These are phyloP conservation scores for Dolichopus griseipennis DNA, from an alignment of 2,888 invertebrate species.

Conservation along the genomic window DNA sequence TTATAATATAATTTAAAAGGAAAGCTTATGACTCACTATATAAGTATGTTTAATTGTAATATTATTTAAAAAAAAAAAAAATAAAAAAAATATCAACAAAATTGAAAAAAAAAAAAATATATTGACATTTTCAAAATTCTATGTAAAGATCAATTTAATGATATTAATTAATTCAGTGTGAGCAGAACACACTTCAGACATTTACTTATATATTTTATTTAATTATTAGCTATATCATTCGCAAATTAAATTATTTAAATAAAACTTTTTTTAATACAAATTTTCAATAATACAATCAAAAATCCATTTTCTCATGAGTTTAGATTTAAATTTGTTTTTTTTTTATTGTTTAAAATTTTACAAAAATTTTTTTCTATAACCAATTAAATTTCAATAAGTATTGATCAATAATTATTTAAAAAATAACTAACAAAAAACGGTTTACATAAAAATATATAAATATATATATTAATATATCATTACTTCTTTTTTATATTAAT, in stretches of 20 bases:
- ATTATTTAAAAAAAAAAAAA: background rate
- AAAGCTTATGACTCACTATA: background rate
- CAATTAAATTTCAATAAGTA: background rate
- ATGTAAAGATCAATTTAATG: background rate
- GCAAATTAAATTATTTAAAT: background rate
- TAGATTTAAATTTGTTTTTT: background rate
- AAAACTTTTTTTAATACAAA: background rate
- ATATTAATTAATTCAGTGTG: constrained; percentile 1
- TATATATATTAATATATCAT: background rate
- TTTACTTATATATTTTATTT: background rate
- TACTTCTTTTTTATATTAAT: background rate
- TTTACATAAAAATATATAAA: no score
- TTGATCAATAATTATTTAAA: background rate
- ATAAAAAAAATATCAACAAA: background rate
- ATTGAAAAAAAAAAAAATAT: background rate
- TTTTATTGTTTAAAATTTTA: background rate
- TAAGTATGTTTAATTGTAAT: constrained; percentile 1
- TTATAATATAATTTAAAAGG: background rate
- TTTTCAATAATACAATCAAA: background rate
- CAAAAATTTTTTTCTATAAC: background rate
- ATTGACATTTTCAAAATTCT: constrained; percentile 6
- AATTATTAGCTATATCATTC: background rate
- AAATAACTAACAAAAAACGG: no score
- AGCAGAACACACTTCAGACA: constrained; percentile 6
- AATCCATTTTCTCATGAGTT: constrained; percentile 2